A percentile compares a stretch with the other conserved stretches of the same genome.
Conservation (phyloP, 1,140 invertebrate species). For the Lepidurus apus region DNA sequence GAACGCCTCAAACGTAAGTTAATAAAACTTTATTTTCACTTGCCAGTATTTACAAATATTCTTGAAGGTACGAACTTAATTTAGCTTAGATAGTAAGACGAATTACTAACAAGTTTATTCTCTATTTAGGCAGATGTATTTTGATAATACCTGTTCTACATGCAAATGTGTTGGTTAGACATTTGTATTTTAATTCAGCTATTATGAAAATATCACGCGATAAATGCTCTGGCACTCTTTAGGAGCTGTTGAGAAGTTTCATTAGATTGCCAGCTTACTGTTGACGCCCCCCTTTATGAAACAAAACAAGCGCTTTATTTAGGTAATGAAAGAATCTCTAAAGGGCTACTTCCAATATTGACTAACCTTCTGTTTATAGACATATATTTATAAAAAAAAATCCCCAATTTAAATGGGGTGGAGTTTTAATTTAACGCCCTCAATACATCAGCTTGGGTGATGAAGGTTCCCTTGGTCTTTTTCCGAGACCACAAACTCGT, state of each 20-base stretch:
- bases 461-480: neutral
- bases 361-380: neutral
- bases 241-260: neutral
- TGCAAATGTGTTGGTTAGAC: no score
- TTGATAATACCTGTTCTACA: no score
- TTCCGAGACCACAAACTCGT: neutral
- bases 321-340: neutral
- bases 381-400: neutral
- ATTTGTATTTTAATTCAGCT: no score
- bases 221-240: neutral
- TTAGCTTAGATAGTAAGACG: no score
- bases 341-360: neutral
- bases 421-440: constrained; percentile 22
- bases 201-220: no score
- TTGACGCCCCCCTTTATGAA: neutral
- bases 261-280: neutral
- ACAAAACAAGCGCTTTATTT: neutral
- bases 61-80: no score
- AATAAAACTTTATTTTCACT: no score
- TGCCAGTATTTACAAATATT: no score
- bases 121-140: no score
- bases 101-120: no score
- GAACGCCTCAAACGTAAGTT: no score
- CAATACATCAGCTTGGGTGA: constrained; percentile 1
- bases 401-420: constrained; percentile 1